phyloP scores from a whole-genome alignment of 2,113 vertebrate species.

The Oncorhynchus tshawytscha region DNA sequence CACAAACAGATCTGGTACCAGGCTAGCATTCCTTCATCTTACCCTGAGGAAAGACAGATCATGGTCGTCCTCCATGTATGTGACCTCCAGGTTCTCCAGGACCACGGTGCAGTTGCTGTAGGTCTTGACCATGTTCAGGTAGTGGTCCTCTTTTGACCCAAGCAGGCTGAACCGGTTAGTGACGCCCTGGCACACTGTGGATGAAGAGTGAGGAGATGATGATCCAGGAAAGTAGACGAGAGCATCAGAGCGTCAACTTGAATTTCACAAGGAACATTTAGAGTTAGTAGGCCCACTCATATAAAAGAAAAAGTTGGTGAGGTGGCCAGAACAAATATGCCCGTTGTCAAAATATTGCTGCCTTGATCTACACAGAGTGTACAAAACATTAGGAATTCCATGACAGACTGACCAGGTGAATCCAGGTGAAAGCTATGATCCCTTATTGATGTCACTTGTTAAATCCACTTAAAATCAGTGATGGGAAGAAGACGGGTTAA shows the following conservation, averaged over 20 bases:
- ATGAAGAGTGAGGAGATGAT: not conserved
- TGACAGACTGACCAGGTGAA: no score
- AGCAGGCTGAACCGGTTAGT: constrained; percentile 84
- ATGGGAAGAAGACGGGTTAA: no score
- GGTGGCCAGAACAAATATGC: not conserved
- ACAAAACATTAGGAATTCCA: no score
- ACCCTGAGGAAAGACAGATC: constrained; percentile 93
- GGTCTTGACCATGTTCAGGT: constrained; percentile 85
- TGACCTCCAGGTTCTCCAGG: constrained; percentile 93
- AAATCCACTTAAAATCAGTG: no score
- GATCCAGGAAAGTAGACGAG: not conserved
- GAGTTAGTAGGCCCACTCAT: not conserved
- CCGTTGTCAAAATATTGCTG: no score
- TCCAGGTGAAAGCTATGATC: no score
- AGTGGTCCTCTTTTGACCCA: constrained; percentile 84
- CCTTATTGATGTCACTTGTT: no score
- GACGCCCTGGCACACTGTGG: constrained; percentile 87
- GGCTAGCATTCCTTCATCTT: constrained; percentile 21
- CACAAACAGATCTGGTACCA: not conserved
- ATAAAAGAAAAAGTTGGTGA: not conserved
- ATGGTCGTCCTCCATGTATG: constrained; percentile 77
- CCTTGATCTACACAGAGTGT: no score
- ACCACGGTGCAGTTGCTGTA: constrained; percentile 93
- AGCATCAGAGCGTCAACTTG: no score
- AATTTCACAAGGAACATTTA: not conserved